Base-by-base conservation (phyloP, 2,888 invertebrate species). In the Chrysodeixis includens region DNA sequence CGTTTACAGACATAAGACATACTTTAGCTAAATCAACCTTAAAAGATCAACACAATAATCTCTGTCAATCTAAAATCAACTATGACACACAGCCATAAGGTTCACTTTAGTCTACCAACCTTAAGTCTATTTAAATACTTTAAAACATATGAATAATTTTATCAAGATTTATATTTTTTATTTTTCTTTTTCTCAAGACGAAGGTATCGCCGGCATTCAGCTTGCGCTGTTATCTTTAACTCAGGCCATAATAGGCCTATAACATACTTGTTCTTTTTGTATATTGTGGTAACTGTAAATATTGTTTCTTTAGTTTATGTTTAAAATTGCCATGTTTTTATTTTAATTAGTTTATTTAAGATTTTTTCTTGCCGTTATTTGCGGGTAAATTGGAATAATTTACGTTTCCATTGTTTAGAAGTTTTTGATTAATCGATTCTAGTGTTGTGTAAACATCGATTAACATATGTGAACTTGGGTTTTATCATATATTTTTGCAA, bases 251-350 rank as follows among this genome's bases (percentile, higher is more conserved):
- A 64, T 75, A 79, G 55, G 71, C 74, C 74, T 58, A 30, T 62
- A 71, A 66, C 49, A 73, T 20, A 44, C 18, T 65, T 64, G 68
- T 77, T 78, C 63, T 83, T 71, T 87, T 78, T 91, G 90, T 91
- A 90, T 88, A 90, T 89, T 90, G 74, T 81, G 87, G 72, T 87
- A 86, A 81, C 77, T 92, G 92, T 93, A 92, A 89, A 92, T 91
- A 92, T 89, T 89, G 87, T 90, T 89, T 87, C 73, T 70, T 79
- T 86, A 86, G 83, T 81, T 78, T 86, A 85, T 76, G 76, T 83
- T 86, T 84, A 79, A 87, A 83, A 84, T 82, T 87, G 91, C 91
- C 91, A 90, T 91, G 86, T 87, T 87, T 87, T 86, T 85, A 84
- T 76, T 84, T 83, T 80, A 79, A 66, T 70, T 78, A 72, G 65